Evolutionary conservation across 2,113 vertebrate species (phyloP), one percentile per base, ranked within the genome.

Genomic region (Penelope pileata): DNA sequence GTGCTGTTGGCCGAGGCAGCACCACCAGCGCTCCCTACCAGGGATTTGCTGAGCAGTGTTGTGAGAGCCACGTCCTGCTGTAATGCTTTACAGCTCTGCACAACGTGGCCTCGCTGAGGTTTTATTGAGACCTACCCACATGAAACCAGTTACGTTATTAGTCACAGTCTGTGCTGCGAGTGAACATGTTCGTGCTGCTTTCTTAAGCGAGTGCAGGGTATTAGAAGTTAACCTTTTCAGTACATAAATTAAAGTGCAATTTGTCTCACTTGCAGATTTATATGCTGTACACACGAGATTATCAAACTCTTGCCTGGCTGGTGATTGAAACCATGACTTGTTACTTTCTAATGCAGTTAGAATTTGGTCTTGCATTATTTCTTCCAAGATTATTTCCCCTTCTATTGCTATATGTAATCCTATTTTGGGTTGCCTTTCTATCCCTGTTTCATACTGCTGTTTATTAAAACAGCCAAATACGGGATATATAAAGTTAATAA

Each of bases 311-410:
- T 43, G 74, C 70, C 75, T 76, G 82, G n/a, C 77, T 85, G 75
- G 27, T 40, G 93, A 80, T 58, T 80, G 82, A 62, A 85, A 78
- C 68, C 73, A 43, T n/a, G 77, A 48, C 86, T 93, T 78, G 38
- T 22, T 80, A 34, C 59, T 68, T 75, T 66, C 83, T 81, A 86
- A 88, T 63, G 88, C 79, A 67, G 72, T 80, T 78, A 36, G 81
- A 83, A 78, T 94, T 91, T 86, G 51, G 47, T 75, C 64, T 81
- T 93, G 32, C 38, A 29, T 79, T 29, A 38, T 66, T 87, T 72
- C 62, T 85, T 43, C 79, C 32, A 26, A 85, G 83, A 86, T 90
- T 58, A 88, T 95, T 85, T 90, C 86, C 63, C 43, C 56, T 78
- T 81, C 63, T 29, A 30, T n/a, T 86, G 56, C 83, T 83, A 1